Conservation (phyloP, 2,113 vertebrate genomes). For the Tragelaphus imberbis region DNA sequence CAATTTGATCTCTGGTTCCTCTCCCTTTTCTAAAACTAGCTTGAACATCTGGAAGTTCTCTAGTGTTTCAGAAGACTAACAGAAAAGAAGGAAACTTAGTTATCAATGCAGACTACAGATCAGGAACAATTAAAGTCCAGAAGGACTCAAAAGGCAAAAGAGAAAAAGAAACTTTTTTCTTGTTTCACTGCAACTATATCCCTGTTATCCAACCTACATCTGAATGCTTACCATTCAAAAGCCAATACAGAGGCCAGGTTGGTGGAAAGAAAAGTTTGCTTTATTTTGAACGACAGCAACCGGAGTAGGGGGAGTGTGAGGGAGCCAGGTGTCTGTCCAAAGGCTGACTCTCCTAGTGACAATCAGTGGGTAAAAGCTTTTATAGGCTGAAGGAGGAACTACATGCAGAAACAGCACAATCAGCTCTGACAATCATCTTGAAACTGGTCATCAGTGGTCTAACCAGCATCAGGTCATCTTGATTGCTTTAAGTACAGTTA, state of each 20-base stretch:
- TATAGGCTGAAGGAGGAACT: not conserved
- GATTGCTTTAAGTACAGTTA: not conserved
- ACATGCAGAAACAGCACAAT: not conserved
- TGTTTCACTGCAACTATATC: not conserved
- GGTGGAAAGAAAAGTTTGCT: not conserved
- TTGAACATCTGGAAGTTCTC: not conserved
- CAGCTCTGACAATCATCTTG: not conserved
- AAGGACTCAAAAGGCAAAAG: not conserved
- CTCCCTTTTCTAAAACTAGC: not conserved
- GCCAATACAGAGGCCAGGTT: not conserved
- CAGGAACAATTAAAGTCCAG: not conserved
- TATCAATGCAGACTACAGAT: not conserved
- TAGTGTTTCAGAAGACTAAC: not conserved
- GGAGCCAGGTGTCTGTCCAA: not conserved
- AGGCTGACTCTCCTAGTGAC: not conserved
- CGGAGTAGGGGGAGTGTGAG: rapidly evolving
- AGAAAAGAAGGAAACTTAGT: not conserved
- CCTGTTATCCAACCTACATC: not conserved
- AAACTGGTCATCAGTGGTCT: not conserved
- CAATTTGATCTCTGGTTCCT: not conserved
- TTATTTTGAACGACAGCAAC: not conserved
- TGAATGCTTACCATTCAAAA: not conserved
- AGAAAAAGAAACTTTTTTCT: not conserved
- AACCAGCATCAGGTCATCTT: not conserved
- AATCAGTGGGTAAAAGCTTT: not conserved